Conservation (phyloP, 2,113 vertebrate genomes). For the Micromys minutus region DNA sequence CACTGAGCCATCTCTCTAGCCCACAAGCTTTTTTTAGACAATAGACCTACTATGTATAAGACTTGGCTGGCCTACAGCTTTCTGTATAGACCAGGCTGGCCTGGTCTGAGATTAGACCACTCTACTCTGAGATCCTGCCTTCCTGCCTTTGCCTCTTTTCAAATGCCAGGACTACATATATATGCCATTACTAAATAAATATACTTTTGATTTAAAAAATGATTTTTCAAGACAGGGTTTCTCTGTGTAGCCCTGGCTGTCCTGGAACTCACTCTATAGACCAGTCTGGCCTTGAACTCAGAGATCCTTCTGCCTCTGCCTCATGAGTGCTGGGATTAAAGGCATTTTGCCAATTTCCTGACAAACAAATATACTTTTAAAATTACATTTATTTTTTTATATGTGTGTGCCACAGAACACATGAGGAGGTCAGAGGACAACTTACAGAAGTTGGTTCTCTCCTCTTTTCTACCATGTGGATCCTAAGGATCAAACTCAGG, state of each 20-base stretch:
- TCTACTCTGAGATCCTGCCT: not conserved
- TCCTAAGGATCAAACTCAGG: not conserved
- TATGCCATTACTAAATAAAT: not conserved
- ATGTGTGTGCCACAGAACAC: not conserved
- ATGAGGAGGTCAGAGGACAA: not conserved
- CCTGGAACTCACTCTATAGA: not conserved
- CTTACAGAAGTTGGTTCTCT: not conserved
- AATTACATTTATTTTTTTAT: not conserved
- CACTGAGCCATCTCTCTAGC: too few species aligned
- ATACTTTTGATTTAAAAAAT: not conserved
- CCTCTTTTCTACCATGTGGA: not conserved
- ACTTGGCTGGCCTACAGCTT: not conserved
- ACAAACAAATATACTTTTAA: not conserved
- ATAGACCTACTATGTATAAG: not conserved
- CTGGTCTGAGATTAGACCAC: not conserved
- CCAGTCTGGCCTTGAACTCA: not conserved
- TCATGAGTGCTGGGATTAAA: not conserved
- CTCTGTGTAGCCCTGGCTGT: not conserved
- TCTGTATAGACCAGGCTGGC: not conserved
- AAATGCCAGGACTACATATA: not conserved
- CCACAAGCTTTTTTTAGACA: too few species aligned
- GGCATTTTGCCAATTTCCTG: too few species aligned
- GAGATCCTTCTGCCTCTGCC: not conserved
- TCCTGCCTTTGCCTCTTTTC: not conserved
- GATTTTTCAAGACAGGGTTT: not conserved